Conservation (phyloP, 2,797 vertebrate genomes). For the Crocodylus rhombifer region DNA sequence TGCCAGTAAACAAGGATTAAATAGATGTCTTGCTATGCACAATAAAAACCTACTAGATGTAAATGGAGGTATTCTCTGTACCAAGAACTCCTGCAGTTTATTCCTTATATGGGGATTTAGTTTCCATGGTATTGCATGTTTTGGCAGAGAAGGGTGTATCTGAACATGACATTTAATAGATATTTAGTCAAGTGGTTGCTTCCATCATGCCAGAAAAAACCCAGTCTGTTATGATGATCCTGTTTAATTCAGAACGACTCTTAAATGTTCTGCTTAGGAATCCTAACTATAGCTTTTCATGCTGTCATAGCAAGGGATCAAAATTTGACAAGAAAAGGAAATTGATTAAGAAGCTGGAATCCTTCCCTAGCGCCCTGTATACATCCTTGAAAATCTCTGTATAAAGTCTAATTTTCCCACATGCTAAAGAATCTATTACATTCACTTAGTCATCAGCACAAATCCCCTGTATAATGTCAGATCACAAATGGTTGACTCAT, state of each 20-base stretch:
- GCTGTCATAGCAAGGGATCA: neutral
- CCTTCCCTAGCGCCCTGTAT: neutral
- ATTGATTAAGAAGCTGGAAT: neutral
- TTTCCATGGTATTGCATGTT: conserved; percentile 51
- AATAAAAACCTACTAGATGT: conserved; percentile 10
- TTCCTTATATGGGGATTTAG: conserved; percentile 18
- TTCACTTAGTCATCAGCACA: conserved; percentile 72
- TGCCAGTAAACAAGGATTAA: conserved; percentile 9
- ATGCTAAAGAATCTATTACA: conserved; percentile 55
- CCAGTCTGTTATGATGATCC: neutral
- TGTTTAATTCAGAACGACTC: conserved; percentile 2
- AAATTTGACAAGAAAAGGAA: neutral
- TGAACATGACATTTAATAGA: conserved; percentile 16
- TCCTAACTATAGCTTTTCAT: neutral
- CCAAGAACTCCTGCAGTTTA: conserved; percentile 16
- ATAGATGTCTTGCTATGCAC: neutral
- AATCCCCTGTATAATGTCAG: conserved; percentile 60
- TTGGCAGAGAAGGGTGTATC: conserved; percentile 49
- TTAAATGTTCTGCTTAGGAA: conserved; percentile 1
- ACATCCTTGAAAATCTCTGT: conserved; percentile 40
- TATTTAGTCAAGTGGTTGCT: conserved; percentile 30
- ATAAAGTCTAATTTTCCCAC: conserved; percentile 46
- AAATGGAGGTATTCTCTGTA: conserved; percentile 32
- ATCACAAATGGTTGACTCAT: conserved; percentile 71
- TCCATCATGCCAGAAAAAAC: neutral